A percentile compares a stretch with the other conserved stretches of the same genome.
Conservation (phyloP, 2,888 invertebrate genomes). For the Cerastoderma edule region DNA sequence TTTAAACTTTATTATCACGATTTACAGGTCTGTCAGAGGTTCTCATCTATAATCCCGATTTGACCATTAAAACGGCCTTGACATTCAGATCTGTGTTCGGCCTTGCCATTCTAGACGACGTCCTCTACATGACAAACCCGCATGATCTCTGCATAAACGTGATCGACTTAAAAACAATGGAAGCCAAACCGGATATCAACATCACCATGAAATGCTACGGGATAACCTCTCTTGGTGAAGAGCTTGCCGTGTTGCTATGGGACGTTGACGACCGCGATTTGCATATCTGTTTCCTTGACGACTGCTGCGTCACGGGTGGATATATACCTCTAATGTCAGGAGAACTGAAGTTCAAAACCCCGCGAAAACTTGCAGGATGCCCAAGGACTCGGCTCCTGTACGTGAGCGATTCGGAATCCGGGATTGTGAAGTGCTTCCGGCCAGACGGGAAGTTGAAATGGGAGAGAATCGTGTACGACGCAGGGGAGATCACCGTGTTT, state of each 20-base stretch:
- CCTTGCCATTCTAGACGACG: slow-evolving; percentile 27
- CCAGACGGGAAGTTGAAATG: slow-evolving; percentile 44
- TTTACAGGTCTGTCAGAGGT: slow-evolving; percentile 44
- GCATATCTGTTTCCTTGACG: slow-evolving; percentile 40
- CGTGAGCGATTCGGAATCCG: slow-evolving; percentile 44
- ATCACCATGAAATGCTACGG: slow-evolving; percentile 46
- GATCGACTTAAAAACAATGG: slow-evolving; percentile 19
- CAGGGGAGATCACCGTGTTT: slow-evolving; percentile 37
- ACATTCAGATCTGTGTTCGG: slow-evolving; percentile 24
- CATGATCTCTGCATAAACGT: slow-evolving; percentile 33
- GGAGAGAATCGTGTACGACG: slow-evolving; percentile 44
- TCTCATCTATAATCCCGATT: slow-evolving; percentile 40
- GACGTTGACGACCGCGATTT: slow-evolving; percentile 25
- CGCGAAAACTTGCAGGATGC: slow-evolving; percentile 40
- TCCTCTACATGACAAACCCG: slow-evolving; percentile 45
- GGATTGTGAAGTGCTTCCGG: slow-evolving; percentile 44
- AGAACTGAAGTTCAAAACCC: slow-evolving; percentile 27
- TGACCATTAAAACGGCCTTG: slow-evolving; percentile 27
- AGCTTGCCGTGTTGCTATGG: slow-evolving; percentile 34
- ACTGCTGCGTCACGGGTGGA: slow-evolving; percentile 36
- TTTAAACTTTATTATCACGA: too few relatives aligned
- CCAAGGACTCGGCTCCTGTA: slow-evolving; percentile 41
- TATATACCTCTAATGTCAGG: slow-evolving; percentile 34
- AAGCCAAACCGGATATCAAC: slow-evolving; percentile 9
- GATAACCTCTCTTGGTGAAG: slow-evolving; percentile 29